Evolutionary conservation across 2,113 vertebrate species (phyloP).

Genomic region (Panthera tigris): DNA sequence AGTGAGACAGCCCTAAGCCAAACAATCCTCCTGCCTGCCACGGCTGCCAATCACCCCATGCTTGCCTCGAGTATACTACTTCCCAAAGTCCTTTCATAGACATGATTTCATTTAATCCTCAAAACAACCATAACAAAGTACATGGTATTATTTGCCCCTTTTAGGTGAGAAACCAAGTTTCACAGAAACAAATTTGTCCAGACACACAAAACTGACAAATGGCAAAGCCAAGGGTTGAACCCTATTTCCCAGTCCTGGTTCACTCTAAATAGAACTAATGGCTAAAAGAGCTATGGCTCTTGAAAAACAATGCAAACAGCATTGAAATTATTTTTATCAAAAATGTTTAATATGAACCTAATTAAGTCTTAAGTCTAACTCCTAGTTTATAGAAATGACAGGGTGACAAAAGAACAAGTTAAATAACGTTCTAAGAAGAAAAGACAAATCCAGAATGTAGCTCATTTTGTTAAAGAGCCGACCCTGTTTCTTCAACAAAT

Average conservation of each 20-base stretch:
- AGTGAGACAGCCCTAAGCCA: background rate
- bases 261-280: background rate
- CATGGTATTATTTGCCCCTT: background rate
- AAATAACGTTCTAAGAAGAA: background rate
- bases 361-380: background rate
- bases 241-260: background rate
- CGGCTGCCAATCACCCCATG: background rate
- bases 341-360: slow-evolving; percentile 15
- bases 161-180: slow-evolving; percentile 29
- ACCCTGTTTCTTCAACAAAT: background rate
- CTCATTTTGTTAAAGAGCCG: background rate
- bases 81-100: slow-evolving; percentile 4
- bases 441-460: background rate
- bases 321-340: background rate
- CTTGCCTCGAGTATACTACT: background rate
- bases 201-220: background rate
- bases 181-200: slow-evolving; percentile 38
- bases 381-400: slow-evolving; percentile 35
- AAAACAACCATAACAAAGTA: background rate
- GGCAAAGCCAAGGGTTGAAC: background rate
- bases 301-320: background rate
- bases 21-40: background rate
- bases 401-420: background rate
- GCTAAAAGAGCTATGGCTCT: background rate
- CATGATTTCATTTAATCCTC: slow-evolving; percentile 16